A percentile compares a stretch with the other conserved stretches of the same genome.
Conservation (phyloP, 2,888 invertebrate species). For the Acanthoscelides obtectus region DNA sequence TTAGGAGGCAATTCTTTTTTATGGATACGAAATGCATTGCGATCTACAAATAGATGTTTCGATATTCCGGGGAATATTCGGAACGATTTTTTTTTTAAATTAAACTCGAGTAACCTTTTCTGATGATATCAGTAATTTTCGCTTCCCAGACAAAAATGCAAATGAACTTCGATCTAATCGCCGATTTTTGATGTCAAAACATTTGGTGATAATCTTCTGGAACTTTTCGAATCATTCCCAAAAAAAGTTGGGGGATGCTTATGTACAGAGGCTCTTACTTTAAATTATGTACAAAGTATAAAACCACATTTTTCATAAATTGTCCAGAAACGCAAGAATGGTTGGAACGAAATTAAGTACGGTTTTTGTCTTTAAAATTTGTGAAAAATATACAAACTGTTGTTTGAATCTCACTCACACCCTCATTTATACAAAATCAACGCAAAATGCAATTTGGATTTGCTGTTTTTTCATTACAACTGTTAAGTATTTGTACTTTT, state of each 20-base stretch:
- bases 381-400: conserved; percentile 17
- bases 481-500: conserved; percentile 33
- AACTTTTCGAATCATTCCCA: conserved; percentile 11
- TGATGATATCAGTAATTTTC: no score
- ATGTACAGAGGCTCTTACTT: conserved; percentile 30
- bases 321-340: conserved; percentile 7
- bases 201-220: not conserved
- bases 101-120: no score
- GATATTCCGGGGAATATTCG: no score
- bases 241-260: conserved; percentile 19
- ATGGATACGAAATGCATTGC: no score
- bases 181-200: not conserved
- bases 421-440: not conserved
- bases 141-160: no score
- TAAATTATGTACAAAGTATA: conserved; percentile 26
- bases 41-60: no score
- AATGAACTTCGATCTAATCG: no score
- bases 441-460: not conserved
- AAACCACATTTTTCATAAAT: conserved; percentile 26
- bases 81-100: no score
- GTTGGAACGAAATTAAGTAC: conserved; percentile 16
- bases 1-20: no score
- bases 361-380: conserved; percentile 13
- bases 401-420: not conserved
- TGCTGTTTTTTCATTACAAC: conserved; percentile 7